phyloP scores from a whole-genome alignment of 2,888 invertebrate genomes.

The Norana najaformis region DNA sequence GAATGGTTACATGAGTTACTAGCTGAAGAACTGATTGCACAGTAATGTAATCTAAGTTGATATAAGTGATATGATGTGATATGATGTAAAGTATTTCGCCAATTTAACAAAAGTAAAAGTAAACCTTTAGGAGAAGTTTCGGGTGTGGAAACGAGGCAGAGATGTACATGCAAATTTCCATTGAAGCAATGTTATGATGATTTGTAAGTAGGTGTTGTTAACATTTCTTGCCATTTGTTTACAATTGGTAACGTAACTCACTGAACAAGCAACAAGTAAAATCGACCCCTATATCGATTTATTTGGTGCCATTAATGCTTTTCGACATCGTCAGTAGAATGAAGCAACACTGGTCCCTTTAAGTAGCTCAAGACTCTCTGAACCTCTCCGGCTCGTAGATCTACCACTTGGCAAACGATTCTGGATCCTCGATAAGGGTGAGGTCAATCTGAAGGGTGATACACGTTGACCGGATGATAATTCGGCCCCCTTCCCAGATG shows the following conservation, averaged over 20 bases:
- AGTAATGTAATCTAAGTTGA: not conserved
- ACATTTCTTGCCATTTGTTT: not conserved
- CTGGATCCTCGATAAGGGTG: not conserved
- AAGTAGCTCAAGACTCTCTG: not conserved
- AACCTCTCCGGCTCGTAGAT: not conserved
- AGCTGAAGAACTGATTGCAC: not conserved
- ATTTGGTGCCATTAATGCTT: not conserved
- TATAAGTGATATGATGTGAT: too few relatives aligned
- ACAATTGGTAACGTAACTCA: not conserved
- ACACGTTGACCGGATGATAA: too few relatives aligned
- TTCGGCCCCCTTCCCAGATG: not conserved
- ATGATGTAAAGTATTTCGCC: too few relatives aligned
- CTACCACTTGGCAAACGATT: not conserved
- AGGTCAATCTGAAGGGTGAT: not conserved
- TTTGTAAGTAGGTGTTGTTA: not conserved
- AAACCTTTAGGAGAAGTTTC: too few relatives aligned
- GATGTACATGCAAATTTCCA: not conserved
- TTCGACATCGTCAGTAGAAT: not conserved
- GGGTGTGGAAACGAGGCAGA: not conserved
- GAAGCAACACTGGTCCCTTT: not conserved
- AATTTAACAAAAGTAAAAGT: not conserved
- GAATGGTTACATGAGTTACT: not conserved
- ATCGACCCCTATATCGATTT: too few relatives aligned
- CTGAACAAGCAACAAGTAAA: not conserved
- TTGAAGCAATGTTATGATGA: not conserved